Base-by-base conservation (phyloP, 2,797 vertebrate species). In the Smutsia temminckii region DNA sequence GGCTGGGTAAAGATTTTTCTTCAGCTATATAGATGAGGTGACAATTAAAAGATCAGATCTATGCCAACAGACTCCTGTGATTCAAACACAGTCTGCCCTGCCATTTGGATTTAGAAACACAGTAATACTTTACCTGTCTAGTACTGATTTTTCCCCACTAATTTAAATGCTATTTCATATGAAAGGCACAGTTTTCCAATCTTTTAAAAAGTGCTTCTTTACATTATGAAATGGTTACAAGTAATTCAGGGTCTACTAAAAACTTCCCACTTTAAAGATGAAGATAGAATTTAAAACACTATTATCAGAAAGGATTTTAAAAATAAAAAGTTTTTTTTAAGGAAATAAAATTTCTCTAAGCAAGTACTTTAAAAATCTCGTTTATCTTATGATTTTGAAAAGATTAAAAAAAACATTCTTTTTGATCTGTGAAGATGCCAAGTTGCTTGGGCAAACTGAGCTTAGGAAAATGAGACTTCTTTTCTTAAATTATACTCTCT, bases 381-480 rank as follows among this genome's bases (percentile, higher is more conserved):
- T 74, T 90, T 85, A 88, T 32, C 61, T 46, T 53, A 92, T 8
- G 9, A 81, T 42, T 86, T 89, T 34, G 4, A 90, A 91, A 61
- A 83, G 27, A 79, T 46, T n/a, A 66, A 5, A 57, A 46, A 64
- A 63, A 77, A 23, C 42, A 69, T 57, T 86, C 25, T 85, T 94
- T 75, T 57, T 75, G 40, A 75, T 88, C 68, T 71, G 21, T 88
- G 51, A 87, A 72, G 55, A 94, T 81, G 71, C 13, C 83, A 92
- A 75, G 8, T 42, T 29, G 27, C 20, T 89, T 69, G 51, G 55
- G 75, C 57, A 88, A 90, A 40, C 20, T 78, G 66, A 94, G 49
- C 63, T 90, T 34, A 57, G 46, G 80, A 94, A 95, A 92, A 63
- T 29, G 17, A 86, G 93, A 96, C n/a, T 77, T 85, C 8, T 90